Percentiles rank a stretch among this genome's conserved stretches.
These are phyloP conservation scores for Microcebus griseorufus DNA, from an alignment of 2,113 vertebrate species.

Conservation along the genomic window DNA sequence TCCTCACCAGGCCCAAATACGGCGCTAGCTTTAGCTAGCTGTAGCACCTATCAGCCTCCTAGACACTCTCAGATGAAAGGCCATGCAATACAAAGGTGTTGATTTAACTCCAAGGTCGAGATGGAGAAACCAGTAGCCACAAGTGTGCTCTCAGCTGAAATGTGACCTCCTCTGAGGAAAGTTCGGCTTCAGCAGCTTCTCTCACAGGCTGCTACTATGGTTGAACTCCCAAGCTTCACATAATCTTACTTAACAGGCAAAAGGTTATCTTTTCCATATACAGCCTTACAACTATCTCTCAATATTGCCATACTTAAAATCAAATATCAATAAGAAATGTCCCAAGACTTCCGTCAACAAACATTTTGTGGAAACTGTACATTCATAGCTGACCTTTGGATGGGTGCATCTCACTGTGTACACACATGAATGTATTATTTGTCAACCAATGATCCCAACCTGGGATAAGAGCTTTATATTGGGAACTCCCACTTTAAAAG, in stretches of 20 bases:
- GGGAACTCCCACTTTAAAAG: background rate
- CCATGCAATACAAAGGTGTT: slow-evolving; percentile 27
- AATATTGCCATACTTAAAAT: slow-evolving; percentile 5
- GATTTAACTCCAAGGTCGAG: slow-evolving; percentile 37
- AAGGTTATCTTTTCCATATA: background rate
- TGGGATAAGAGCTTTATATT: background rate
- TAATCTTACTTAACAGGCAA: background rate
- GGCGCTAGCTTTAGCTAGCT: background rate
- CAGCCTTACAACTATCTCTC: background rate
- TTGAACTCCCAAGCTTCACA: background rate
- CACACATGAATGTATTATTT: background rate
- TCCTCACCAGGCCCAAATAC: slow-evolving; percentile 35
- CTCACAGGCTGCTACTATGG: background rate
- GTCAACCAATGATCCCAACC: background rate
- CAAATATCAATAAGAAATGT: background rate
- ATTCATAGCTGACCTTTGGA: background rate
- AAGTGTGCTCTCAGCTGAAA: slow-evolving; percentile 11
- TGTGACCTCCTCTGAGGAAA: background rate
- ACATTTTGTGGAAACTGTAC: background rate
- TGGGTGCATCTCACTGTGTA: background rate
- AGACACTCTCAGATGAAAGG: slow-evolving; percentile 49
- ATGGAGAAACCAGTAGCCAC: background rate
- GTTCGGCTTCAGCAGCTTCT: background rate
- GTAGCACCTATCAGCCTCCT: background rate
- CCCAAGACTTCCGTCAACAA: background rate